These are phyloP conservation scores for Heliothis subflexa DNA, from an alignment of 1,140 invertebrate species.

Conservation along the genomic window DNA sequence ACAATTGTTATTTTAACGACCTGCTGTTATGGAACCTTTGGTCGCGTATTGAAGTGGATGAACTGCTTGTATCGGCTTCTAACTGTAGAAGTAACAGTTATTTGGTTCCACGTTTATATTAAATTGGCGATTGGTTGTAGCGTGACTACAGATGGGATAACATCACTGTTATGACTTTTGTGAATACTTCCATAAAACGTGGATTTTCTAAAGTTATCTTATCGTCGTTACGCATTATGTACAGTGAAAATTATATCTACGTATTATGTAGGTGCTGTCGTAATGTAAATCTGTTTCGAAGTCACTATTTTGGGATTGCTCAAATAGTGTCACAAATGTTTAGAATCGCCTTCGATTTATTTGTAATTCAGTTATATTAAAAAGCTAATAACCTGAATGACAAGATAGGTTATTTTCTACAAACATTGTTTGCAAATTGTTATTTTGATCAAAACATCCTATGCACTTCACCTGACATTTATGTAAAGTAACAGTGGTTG, in stretches of 20 bases:
- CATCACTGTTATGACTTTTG: neutral
- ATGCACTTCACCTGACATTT: no score
- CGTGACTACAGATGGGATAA: neutral
- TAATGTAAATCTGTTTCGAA: neutral
- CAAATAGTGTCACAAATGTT: neutral
- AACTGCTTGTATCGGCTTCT: slow-evolving; percentile 8
- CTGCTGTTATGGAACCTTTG: neutral
- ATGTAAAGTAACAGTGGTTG: no score
- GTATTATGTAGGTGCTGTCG: slow-evolving; percentile 22
- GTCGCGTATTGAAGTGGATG: neutral
- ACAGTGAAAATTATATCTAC: slow-evolving; percentile 18
- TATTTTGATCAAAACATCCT: no score
- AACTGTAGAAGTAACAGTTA: slow-evolving; percentile 52
- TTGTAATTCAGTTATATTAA: neutral
- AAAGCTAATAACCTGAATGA: no score
- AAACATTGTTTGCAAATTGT: no score
- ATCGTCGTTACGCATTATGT: slow-evolving; percentile 18
- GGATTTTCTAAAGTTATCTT: neutral
- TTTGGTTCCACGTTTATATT: slow-evolving; percentile 33
- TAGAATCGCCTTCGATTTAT: neutral
- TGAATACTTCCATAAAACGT: neutral
- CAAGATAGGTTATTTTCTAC: no score
- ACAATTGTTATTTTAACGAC: neutral
- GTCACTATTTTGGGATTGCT: slow-evolving; percentile 24
- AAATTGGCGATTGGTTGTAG: neutral